These are phyloP conservation scores for Drosophila bifasciata DNA, from an alignment of 1,140 invertebrate species.

Conservation along the genomic window DNA sequence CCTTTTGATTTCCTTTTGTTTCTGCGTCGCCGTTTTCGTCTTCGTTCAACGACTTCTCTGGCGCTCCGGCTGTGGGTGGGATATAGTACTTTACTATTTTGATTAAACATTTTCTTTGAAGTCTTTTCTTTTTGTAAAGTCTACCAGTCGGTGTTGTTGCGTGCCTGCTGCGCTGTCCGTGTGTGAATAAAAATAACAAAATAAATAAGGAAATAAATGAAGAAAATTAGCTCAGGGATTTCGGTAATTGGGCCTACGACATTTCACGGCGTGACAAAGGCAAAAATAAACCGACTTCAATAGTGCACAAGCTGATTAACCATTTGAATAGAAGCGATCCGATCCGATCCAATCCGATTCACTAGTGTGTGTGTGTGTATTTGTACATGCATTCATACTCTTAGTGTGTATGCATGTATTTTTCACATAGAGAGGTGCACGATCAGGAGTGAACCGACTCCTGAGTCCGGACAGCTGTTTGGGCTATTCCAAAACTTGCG, in stretches of 20 bases:
- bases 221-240: constrained; percentile 53
- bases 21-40: constrained; percentile 14
- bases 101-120: constrained; percentile 50
- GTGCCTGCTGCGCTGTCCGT: constrained; percentile 2
- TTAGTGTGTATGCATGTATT: background rate
- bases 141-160: constrained; percentile 25
- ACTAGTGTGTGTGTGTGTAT: too few relatives aligned
- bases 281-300: constrained; percentile 33
- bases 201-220: constrained; percentile 35
- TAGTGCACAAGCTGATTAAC: constrained; percentile 52
- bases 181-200: constrained; percentile 13
- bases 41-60: constrained; percentile 48
- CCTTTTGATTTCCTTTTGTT: constrained; percentile 19
- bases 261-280: constrained; percentile 32
- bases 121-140: constrained; percentile 12
- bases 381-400: background rate
- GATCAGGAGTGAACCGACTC: too few relatives aligned
- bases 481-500: too few relatives aligned
- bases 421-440: too few relatives aligned
- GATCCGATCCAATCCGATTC: too few relatives aligned
- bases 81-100: constrained; percentile 53
- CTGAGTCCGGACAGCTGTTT: too few relatives aligned
- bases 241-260: constrained; percentile 50
- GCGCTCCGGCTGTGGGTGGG: constrained; percentile 10
- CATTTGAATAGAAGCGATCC: too few relatives aligned